Evolutionary conservation across 2,888 invertebrate species (phyloP).

Genomic region (Lutraria lutraria): DNA sequence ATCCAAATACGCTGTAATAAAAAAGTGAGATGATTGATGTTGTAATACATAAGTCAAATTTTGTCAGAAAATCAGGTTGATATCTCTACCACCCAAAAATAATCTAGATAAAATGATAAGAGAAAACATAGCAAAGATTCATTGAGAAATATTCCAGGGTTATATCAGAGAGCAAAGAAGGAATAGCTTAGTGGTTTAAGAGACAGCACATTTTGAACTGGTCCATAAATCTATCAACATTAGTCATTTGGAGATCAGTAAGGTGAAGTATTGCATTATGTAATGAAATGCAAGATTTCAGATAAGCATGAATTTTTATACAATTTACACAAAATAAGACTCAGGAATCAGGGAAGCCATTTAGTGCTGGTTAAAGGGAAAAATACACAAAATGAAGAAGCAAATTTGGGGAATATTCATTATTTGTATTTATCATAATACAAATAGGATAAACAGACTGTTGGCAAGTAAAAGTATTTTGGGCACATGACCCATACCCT

Average conservation of each 20-base stretch:
- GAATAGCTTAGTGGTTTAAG: not conserved
- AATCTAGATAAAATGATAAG: not conserved
- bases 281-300: not conserved
- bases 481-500: too few species aligned
- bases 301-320: too few species aligned
- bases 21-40: not conserved
- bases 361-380: too few species aligned
- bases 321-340: too few species aligned
- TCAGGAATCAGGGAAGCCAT: too few species aligned
- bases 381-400: too few species aligned
- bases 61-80: slow-evolving; percentile 1
- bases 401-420: too few species aligned
- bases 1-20: not conserved
- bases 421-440: too few species aligned
- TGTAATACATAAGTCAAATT: not conserved
- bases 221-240: not conserved
- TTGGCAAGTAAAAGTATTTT: too few species aligned
- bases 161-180: not conserved
- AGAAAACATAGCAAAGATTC: not conserved
- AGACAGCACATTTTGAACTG: too few species aligned
- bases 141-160: not conserved
- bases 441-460: too few species aligned
- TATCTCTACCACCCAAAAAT: not conserved
- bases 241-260: not conserved
- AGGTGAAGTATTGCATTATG: not conserved